phyloP scores from a whole-genome alignment of 1,140 invertebrate genomes.

The Bombus impatiens region DNA sequence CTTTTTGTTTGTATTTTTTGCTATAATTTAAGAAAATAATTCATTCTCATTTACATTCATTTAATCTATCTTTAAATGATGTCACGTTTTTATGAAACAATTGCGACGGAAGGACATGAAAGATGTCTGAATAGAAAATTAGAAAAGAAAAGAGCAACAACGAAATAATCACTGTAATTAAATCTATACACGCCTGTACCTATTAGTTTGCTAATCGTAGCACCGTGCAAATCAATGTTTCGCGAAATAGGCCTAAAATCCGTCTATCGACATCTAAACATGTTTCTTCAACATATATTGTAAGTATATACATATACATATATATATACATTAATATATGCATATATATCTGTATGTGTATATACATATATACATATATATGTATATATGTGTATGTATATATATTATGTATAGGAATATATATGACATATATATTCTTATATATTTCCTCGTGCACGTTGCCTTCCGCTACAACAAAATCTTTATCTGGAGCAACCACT shows the following conservation, averaged over 20 bases:
- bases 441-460: slow-evolving; percentile 60
- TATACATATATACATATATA: slow-evolving; percentile 30
- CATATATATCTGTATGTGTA: slow-evolving; percentile 36
- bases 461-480: slow-evolving; percentile 55
- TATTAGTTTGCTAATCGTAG: slow-evolving; percentile 58
- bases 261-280: slow-evolving; percentile 37
- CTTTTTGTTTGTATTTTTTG: neutral
- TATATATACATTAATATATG: slow-evolving; percentile 44
- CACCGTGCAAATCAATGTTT: slow-evolving; percentile 59
- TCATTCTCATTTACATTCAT: neutral
- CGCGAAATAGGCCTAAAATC: slow-evolving; percentile 65
- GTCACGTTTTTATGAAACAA: slow-evolving; percentile 24
- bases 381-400: slow-evolving; percentile 39
- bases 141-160: slow-evolving; percentile 39
- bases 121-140: slow-evolving; percentile 22
- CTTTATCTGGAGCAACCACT: slow-evolving; percentile 51
- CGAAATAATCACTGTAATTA: slow-evolving; percentile 60
- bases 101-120: slow-evolving; percentile 26
- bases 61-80: neutral
- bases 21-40: neutral
- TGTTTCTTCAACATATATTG: slow-evolving; percentile 47
- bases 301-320: slow-evolving; percentile 42
- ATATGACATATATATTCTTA: slow-evolving; percentile 40
- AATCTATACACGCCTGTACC: slow-evolving; percentile 51
- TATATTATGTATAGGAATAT: slow-evolving; percentile 34